phyloP scores from a whole-genome alignment of 2,888 invertebrate genomes.

The Zygothrica quintamaculata region DNA sequence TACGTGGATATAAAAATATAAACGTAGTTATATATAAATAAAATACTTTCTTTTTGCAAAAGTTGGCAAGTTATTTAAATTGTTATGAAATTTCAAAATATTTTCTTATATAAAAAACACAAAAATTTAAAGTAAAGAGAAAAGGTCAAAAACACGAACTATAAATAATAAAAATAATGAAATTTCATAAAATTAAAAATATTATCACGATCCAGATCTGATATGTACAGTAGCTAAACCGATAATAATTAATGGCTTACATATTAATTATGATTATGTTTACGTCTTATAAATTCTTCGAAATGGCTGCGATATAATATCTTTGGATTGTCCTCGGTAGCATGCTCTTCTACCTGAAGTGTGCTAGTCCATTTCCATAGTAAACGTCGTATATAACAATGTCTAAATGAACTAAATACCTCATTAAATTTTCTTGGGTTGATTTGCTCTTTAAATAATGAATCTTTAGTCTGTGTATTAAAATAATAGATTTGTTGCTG shows the following conservation, averaged over 20 bases:
- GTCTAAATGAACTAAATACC: slow-evolving; percentile 82
- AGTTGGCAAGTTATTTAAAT: no score
- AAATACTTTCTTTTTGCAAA: background rate
- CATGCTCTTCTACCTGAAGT: slow-evolving; percentile 80
- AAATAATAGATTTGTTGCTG: slow-evolving; percentile 78
- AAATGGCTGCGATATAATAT: slow-evolving; percentile 78
- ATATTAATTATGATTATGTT: slow-evolving; percentile 37
- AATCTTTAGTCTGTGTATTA: slow-evolving; percentile 58
- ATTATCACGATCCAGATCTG: background rate
- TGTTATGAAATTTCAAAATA: no score
- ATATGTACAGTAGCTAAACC: background rate
- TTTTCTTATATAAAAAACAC: no score
- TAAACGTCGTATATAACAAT: slow-evolving; percentile 75
- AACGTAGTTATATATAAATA: no score
- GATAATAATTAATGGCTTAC: slow-evolving; percentile 10
- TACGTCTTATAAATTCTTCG: slow-evolving; percentile 63
- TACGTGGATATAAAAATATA: no score
- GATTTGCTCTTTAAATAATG: slow-evolving; percentile 67
- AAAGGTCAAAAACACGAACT: background rate
- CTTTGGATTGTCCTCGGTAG: slow-evolving; percentile 61
- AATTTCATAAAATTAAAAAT: background rate
- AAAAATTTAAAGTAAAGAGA: no score
- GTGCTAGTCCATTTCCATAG: slow-evolving; percentile 84
- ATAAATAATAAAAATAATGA: background rate
- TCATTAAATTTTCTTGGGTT: slow-evolving; percentile 46